phyloP scores from a whole-genome alignment of 2,113 vertebrate species.

The Malurus elegans region DNA sequence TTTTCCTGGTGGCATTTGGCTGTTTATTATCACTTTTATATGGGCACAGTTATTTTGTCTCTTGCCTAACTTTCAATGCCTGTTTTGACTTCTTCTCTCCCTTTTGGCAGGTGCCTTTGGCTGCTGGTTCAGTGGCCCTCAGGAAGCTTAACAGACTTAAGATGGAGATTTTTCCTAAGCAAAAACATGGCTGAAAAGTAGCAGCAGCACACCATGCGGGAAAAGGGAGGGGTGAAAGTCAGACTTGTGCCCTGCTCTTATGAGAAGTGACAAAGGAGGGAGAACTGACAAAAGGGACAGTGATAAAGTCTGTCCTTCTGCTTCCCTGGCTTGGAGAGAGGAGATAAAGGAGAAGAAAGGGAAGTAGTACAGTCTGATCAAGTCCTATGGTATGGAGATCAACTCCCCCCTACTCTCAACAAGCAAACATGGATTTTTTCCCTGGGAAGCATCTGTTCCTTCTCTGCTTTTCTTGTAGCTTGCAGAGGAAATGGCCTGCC shows the following conservation, averaged over 20 bases:
- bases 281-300: background rate
- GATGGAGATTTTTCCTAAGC: background rate
- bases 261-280: background rate
- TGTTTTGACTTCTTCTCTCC: background rate
- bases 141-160: background rate
- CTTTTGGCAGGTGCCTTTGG: background rate
- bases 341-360: background rate
- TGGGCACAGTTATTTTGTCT: background rate
- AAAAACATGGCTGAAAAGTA: background rate
- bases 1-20: background rate
- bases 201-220: background rate
- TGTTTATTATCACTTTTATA: background rate
- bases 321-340: background rate
- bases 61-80: background rate
- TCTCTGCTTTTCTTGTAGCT: background rate
- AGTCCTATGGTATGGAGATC: background rate
- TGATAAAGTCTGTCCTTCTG: background rate
- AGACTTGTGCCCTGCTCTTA: background rate
- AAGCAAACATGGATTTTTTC: background rate
- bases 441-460: conserved; percentile 26
- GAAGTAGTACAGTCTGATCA: background rate
- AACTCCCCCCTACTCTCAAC: background rate
- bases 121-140: background rate
- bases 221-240: background rate
- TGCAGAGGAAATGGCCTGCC: conserved; percentile 27